Conservation (phyloP, 2,113 vertebrate genomes). For the Recurvirostra avosetta region DNA sequence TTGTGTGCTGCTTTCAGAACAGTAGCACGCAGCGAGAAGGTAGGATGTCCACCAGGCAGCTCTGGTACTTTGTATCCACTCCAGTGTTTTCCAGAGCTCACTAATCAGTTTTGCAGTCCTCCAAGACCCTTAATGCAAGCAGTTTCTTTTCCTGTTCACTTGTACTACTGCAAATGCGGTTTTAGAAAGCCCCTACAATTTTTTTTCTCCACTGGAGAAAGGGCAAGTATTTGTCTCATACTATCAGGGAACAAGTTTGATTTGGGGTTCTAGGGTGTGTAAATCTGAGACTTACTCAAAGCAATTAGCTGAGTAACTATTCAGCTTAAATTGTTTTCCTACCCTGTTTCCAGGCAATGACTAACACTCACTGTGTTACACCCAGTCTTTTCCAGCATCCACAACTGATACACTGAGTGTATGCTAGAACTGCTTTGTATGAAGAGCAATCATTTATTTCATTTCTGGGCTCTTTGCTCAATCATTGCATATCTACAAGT, state of each 20-base stretch:
- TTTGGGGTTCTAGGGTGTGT: not conserved
- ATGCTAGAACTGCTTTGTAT: not conserved
- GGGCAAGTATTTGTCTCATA: not conserved
- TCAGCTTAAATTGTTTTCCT: conserved; percentile 6
- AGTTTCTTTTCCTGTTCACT: not conserved
- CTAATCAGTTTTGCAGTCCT: not conserved
- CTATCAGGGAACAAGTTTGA: not conserved
- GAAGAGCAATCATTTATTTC: not conserved
- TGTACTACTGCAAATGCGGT: not conserved
- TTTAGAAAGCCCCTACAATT: not conserved
- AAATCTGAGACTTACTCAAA: conserved; percentile 1
- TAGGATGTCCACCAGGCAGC: fast-evolving
- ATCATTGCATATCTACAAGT: not conserved
- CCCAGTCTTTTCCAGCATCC: conserved; percentile 8
- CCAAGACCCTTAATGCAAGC: not conserved
- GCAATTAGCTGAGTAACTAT: conserved; percentile 52
- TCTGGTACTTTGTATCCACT: not conserved
- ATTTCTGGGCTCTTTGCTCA: not conserved
- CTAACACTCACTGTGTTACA: not conserved
- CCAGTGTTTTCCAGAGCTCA: not conserved
- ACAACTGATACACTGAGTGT: not conserved
- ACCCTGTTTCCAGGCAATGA: conserved; percentile 6
- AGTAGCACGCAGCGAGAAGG: not conserved
- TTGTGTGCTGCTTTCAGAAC: not conserved
- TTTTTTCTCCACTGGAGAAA: not conserved